A percentile compares a stretch with the other conserved stretches of the same genome.
phyloP scores from a whole-genome alignment of 2,113 vertebrate species.

The Eleginops maclovinus region DNA sequence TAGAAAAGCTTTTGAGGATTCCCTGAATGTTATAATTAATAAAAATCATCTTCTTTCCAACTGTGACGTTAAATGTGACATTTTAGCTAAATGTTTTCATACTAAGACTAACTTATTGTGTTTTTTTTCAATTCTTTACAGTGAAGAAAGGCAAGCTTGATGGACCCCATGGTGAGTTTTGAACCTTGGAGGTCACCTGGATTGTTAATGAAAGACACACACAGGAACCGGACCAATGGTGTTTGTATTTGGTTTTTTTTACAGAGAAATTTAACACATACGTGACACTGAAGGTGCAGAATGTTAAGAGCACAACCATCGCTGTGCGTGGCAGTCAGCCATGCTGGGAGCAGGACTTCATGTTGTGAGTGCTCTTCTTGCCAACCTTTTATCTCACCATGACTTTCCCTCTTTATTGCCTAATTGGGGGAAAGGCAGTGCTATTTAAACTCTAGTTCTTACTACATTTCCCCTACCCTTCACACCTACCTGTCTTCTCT shows the following conservation, averaged over 20 bases:
- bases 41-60: neutral
- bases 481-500: neutral
- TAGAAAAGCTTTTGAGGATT: neutral
- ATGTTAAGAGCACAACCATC: constrained; percentile 99
- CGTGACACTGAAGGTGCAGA: constrained; percentile 98
- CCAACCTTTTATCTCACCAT: neutral
- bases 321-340: constrained; percentile 95
- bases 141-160: constrained; percentile 99
- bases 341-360: constrained; percentile 99
- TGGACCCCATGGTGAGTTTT: constrained; percentile 92
- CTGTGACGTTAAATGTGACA: neutral
- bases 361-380: constrained; percentile 91
- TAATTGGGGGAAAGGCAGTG: neutral
- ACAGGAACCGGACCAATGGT: neutral
- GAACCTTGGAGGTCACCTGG: neutral
- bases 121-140: constrained; percentile 79
- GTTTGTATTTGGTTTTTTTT: constrained; percentile 21
- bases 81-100: neutral
- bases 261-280: constrained; percentile 99
- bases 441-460: neutral
- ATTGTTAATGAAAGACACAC: constrained; percentile 2
- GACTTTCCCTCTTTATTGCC: neutral
- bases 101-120: neutral
- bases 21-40: neutral
- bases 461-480: neutral